Percentiles rank a stretch among this genome's conserved stretches.
Evolutionary conservation across 2,797 vertebrate species (phyloP).

Genomic region (Clarias fuscus): DNA sequence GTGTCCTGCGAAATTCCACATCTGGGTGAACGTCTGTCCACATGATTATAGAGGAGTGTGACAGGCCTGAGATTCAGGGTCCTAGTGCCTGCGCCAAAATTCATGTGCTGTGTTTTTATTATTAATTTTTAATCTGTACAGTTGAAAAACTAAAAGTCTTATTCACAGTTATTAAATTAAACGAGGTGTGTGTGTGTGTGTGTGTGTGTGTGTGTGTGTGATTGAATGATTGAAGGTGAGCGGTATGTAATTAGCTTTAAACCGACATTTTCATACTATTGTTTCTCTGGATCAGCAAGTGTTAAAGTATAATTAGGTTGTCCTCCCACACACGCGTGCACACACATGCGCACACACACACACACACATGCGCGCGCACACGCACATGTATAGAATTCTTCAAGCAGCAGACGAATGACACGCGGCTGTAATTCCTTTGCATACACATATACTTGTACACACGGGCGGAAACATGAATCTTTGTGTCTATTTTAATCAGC

Average conservation of each 20-base stretch:
- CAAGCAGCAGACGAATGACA: not conserved
- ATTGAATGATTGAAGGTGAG: not conserved
- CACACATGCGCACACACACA: not conserved
- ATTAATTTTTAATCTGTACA: not conserved
- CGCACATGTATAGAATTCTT: not conserved
- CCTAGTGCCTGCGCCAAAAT: not conserved
- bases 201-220: not conserved
- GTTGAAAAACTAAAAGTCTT: not conserved
- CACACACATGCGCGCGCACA: not conserved
- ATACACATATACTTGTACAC: too few relatives aligned
- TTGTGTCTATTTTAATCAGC: not conserved
- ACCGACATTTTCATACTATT: not conserved
- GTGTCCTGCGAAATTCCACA: conserved; percentile 50
- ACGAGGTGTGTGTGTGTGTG: not conserved
- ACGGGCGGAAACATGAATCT: not conserved
- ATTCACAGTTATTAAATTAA: not conserved
- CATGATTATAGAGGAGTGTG: conserved; percentile 35
- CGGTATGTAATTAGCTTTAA: not conserved
- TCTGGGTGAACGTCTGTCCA: conserved; percentile 27
- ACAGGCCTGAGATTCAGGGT: conserved; percentile 15
- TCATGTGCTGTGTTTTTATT: too few relatives aligned
- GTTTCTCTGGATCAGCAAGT: not conserved
- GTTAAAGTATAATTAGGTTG: not conserved
- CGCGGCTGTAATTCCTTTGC: not conserved
- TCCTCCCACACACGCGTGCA: not conserved